A percentile compares a stretch with the other conserved stretches of the same genome.
phyloP scores from a whole-genome alignment of 1,140 invertebrate genomes.

The Lerema accius region DNA sequence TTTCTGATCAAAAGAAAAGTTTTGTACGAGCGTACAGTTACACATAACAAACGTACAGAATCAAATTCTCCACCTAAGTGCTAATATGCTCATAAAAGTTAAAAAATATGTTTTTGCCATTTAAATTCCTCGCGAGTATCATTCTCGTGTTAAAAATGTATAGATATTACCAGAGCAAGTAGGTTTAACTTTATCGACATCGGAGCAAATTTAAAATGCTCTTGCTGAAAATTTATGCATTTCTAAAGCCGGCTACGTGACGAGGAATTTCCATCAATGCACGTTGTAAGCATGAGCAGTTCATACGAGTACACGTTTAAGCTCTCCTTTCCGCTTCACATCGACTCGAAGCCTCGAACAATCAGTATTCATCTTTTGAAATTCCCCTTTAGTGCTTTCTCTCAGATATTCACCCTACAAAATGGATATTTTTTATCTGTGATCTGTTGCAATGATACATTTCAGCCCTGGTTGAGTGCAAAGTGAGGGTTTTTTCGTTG shows the following conservation, averaged over 20 bases:
- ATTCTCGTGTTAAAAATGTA: too few species aligned
- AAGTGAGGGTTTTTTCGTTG: background rate
- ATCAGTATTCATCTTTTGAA: slow-evolving; percentile 35
- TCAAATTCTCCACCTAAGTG: too few species aligned
- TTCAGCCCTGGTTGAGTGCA: background rate
- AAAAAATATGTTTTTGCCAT: too few species aligned
- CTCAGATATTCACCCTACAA: slow-evolving; percentile 31
- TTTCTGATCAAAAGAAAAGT: too few species aligned
- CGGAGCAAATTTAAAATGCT: slow-evolving; percentile 25
- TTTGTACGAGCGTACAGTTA: too few species aligned
- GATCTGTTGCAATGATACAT: slow-evolving; percentile 21
- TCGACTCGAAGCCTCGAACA: slow-evolving; percentile 26
- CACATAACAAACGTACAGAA: too few species aligned
- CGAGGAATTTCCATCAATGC: slow-evolving; percentile 32
- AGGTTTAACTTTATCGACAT: slow-evolving; percentile 25
- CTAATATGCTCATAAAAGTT: too few species aligned
- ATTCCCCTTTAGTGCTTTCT: slow-evolving; percentile 20
- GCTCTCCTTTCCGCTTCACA: slow-evolving; percentile 31
- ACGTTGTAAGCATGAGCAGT: slow-evolving; percentile 27
- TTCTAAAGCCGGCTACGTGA: slow-evolving; percentile 32
- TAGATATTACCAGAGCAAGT: too few species aligned
- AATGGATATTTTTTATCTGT: slow-evolving; percentile 33
- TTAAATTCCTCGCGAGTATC: too few species aligned
- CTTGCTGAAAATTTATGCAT: slow-evolving; percentile 30
- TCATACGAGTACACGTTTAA: slow-evolving; percentile 33